Evolutionary conservation across 2,797 vertebrate genomes (phyloP).

Genomic region (Setipinna tenuifilis): DNA sequence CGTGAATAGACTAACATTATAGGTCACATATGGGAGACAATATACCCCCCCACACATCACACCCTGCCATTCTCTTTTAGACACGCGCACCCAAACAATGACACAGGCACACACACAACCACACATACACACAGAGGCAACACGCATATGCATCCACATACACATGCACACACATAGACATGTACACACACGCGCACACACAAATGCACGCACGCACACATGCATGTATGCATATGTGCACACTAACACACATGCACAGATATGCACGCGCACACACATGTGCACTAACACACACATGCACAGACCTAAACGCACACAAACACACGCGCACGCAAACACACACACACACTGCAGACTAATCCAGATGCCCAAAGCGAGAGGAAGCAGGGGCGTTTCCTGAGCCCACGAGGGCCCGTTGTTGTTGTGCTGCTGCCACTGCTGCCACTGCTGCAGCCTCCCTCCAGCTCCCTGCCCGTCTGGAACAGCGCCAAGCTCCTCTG

Average conservation of each 20-base stretch:
- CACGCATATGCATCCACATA: conserved; percentile 25
- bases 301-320: background rate
- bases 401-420: background rate
- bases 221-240: background rate
- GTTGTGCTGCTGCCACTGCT: too few species aligned
- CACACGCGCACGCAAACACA: conserved; percentile 22
- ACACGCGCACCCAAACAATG: conserved; percentile 25
- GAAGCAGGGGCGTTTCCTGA: background rate
- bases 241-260: background rate
- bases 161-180: background rate
- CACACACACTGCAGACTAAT: conserved; percentile 17
- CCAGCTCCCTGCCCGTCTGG: conserved; percentile 35
- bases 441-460: background rate
- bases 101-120: conserved; percentile 21
- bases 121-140: background rate
- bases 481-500: conserved; percentile 46
- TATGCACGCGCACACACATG: conserved; percentile 29
- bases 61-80: background rate
- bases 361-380: background rate
- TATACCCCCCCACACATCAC: background rate
- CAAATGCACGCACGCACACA: conserved; percentile 22
- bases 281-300: background rate
- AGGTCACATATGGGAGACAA: background rate
- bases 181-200: conserved; percentile 12
- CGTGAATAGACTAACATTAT: background rate